Evolutionary conservation across 2,797 vertebrate species (phyloP), one percentile per base, ranked within the genome.

Genomic region (Pitangus sulphuratus): DNA sequence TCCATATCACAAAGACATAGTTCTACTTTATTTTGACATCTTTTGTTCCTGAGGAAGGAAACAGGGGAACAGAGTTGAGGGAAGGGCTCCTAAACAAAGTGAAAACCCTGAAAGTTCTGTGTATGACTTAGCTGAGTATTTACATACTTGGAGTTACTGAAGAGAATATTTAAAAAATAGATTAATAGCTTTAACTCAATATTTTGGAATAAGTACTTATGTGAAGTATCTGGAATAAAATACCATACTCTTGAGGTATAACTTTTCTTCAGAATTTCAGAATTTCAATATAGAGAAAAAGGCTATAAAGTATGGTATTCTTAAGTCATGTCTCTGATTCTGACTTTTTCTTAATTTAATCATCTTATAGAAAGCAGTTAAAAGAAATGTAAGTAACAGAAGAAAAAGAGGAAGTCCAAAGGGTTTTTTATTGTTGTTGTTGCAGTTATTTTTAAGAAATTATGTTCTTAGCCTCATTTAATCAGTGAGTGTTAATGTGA

Each of bases 1-100:
- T 40, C 37, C 3, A 22, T 60, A 64, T 8, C 4, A 79, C 17
- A 15, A 64, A 76, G 76, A 40, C 28, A 45, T 62, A 64, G 5
- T 4, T 40, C 4, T 35, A 21, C 5, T 83, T 47, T 56, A 30
- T 75, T 80, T 84, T 84, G 33, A 35, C 8, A 7, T 54, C 11
- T 83, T 79, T 60, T 72, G 1, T 25, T 69, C 54, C 50, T 56
- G 10, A 48, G 15, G 20, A 62, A 68, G 10, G 4, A 21, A 4
- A 60, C 6, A 22, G 1, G 21, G 8, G 3, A 42, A 22, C 0
- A 0, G 6, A 33, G 6, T 28, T 69, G 5, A 42, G 15, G 3
- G 11, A 50, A 84, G 19, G 14, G 2, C 4, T 82, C 11, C 12
- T 44, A 42, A 84, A 60, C 8, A 60, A 84, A 79, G 3, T 18